Conservation (phyloP, 2,888 invertebrate genomes). For the Eutolmus rufibarbis region DNA sequence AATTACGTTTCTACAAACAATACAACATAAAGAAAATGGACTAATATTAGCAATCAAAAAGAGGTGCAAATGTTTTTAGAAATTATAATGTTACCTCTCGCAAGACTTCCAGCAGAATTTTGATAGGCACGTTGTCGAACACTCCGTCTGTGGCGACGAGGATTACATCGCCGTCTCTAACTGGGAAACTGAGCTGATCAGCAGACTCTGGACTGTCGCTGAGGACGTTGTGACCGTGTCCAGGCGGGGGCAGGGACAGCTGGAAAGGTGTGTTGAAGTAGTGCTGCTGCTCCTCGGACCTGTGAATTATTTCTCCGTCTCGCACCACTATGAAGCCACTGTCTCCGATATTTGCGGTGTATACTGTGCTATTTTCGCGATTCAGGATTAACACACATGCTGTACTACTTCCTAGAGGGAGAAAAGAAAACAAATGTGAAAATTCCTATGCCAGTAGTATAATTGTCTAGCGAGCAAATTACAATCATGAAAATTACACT, state of each 20-base stretch:
- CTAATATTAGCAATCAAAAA: background rate
- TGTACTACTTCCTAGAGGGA: conserved; percentile 86
- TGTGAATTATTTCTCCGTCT: conserved; percentile 84
- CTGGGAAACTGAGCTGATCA: conserved; percentile 84
- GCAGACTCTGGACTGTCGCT: conserved; percentile 95
- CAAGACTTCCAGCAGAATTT: conserved; percentile 86
- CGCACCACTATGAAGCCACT: conserved; percentile 96
- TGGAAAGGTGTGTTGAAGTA: conserved; percentile 99
- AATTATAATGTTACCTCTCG: conserved; percentile 65
- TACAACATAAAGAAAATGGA: background rate
- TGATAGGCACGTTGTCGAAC: conserved; percentile 96
- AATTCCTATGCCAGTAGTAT: background rate
- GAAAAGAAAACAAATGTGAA: background rate
- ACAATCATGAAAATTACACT: too few relatives aligned
- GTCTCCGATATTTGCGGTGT: conserved; percentile 98
- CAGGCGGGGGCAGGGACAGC: conserved; percentile 91
- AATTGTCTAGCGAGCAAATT: too few relatives aligned
- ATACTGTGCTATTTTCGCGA: conserved; percentile 86
- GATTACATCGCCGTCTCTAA: conserved; percentile 91
- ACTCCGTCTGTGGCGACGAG: conserved; percentile 97
- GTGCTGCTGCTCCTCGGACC: conserved; percentile 96
- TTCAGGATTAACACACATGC: conserved; percentile 96
- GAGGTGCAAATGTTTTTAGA: background rate
- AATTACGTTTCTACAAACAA: background rate
- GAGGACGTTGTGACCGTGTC: conserved; percentile 83